Evolutionary conservation across 2,888 invertebrate genomes (phyloP).

Genomic region (Apodemia zela): DNA sequence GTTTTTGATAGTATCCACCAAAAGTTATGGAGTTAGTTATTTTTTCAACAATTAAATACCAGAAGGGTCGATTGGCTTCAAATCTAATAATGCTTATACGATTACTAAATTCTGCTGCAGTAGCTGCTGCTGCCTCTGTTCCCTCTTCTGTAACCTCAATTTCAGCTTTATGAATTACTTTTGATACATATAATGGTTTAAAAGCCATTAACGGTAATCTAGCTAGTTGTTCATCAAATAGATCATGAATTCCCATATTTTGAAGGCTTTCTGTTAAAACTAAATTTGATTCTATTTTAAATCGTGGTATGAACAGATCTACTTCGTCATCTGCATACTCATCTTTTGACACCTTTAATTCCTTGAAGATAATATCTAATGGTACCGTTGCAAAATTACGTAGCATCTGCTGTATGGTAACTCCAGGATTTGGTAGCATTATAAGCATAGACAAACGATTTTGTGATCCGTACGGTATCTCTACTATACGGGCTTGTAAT

Average conservation of each 20-base stretch:
- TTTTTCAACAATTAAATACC: constrained; percentile 84
- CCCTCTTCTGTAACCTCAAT: constrained; percentile 89
- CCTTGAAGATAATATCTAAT: constrained; percentile 70
- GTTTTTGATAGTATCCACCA: constrained; percentile 61
- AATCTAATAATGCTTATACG: constrained; percentile 80
- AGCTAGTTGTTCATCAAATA: constrained; percentile 73
- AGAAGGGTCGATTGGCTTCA: constrained; percentile 83
- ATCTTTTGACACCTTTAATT: constrained; percentile 65
- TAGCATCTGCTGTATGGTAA: constrained; percentile 74
- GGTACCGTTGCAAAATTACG: constrained; percentile 66
- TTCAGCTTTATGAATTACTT: constrained; percentile 84
- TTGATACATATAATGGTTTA: constrained; percentile 75
- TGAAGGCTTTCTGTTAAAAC: constrained; percentile 74
- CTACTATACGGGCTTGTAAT: constrained; percentile 82
- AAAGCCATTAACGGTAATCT: constrained; percentile 67
- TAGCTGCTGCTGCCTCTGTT: constrained; percentile 83
- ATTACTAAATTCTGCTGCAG: constrained; percentile 69
- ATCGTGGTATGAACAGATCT: constrained; percentile 83
- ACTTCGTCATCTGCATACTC: constrained; percentile 82
- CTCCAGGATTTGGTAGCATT: constrained; percentile 81
- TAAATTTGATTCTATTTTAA: constrained; percentile 80
- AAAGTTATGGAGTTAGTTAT: constrained; percentile 67
- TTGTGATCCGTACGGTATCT: constrained; percentile 84
- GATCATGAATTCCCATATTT: constrained; percentile 66
- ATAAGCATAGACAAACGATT: constrained; percentile 82